Evolutionary conservation across 1,140 invertebrate species (phyloP), one percentile per base, ranked within the genome.

Genomic region (Diuraphis noxia): DNA sequence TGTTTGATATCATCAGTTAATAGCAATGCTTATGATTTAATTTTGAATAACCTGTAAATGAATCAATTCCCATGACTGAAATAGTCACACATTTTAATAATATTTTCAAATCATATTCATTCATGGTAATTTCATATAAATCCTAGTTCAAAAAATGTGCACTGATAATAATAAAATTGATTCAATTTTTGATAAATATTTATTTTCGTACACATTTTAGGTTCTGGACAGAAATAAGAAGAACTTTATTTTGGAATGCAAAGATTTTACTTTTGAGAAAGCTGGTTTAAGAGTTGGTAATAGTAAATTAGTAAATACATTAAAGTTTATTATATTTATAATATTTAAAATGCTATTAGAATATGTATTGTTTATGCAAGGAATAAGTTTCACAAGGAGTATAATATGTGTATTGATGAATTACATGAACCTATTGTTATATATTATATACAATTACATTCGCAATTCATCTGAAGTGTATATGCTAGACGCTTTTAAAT

Each of bases 1-100:
- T n/a, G 56, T 34, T 72, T 72, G 56, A 72, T n/a, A 72, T 72
- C n/a, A n/a, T 72, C n/a, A 72, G 56, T 72, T 72, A 72, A n/a
- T n/a, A n/a, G n/a, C n/a, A n/a, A n/a, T 72, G n/a, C 10, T 72
- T 72, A n/a, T 72, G 56, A 23, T 72, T 72, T 72, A 72, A 72
- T 72, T 72, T 72, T 72, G 56, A n/a, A 63, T 63, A 63, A 63
- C 56, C 25, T 63, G 56, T 63, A 63, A 63, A 63, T 63, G 56
- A 63, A 63, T 63, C 30, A 10, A 63, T 63, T 9, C 13, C 25
- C 9, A 63, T 63, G 46, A 23, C 19, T 49, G 25, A 9, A 17
- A 72, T 17, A n/a, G n/a, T n/a, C n/a, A 72, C 30, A 72, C 13
- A 72, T 72, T 72, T n/a, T n/a, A 72, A 72, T 72, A 72, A 72